A percentile compares a stretch with the other conserved stretches of the same genome.
These are phyloP conservation scores for Orcinus orca DNA, from an alignment of 2,113 vertebrate species.

Conservation along the genomic window DNA sequence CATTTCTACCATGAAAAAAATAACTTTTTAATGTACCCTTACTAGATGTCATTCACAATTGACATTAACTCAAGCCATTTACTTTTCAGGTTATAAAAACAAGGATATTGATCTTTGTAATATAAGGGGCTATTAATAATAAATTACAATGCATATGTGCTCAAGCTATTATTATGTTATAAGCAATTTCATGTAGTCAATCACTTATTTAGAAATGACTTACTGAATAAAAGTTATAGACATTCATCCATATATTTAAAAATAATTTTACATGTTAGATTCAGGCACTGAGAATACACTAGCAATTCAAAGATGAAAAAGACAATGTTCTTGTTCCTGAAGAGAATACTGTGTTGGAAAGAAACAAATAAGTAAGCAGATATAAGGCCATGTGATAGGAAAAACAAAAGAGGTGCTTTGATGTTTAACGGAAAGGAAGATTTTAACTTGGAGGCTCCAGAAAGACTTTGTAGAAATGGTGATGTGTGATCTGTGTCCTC, in stretches of 20 bases:
- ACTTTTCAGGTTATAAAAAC: slow-evolving; percentile 8
- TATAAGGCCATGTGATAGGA: not conserved
- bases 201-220: not conserved
- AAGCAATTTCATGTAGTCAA: not conserved
- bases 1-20: not conserved
- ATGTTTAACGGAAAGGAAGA: not conserved
- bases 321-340: not conserved
- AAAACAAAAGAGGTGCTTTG: not conserved
- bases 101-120: not conserved
- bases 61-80: not conserved
- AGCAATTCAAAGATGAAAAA: not conserved
- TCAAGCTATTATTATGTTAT: not conserved
- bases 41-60: not conserved
- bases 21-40: not conserved
- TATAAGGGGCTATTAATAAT: not conserved
- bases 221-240: not conserved
- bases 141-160: not conserved
- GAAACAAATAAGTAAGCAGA: not conserved
- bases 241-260: not conserved
- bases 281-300: not conserved
- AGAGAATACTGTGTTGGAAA: not conserved
- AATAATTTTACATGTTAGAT: not conserved
- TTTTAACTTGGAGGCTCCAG: not conserved
- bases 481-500: not conserved
- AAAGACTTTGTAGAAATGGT: not conserved